Evolutionary conservation across 2,113 vertebrate genomes (phyloP), one percentile per base, ranked within the genome.

Genomic region (Salvelinus sp.): DNA sequence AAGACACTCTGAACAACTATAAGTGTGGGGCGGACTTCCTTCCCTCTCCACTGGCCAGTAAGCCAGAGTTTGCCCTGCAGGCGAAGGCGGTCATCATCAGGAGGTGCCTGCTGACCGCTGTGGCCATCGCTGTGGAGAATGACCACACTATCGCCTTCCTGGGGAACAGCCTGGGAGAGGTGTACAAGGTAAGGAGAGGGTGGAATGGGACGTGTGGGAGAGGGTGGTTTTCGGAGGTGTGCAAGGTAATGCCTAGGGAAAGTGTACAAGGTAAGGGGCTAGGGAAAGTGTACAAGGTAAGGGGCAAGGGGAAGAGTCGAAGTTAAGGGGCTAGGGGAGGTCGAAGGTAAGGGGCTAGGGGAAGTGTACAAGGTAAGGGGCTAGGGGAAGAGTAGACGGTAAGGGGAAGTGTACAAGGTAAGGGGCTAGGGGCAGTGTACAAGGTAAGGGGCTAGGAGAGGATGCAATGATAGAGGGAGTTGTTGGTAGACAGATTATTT

Each of bases 11-110:
- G 1, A 9, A 75, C 38, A 79, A 0, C 1, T 96, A 94, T 85
- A 90, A 69, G 0, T 99, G 97, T 62, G 97, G 97, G 58, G 96
- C 90, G 0, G 97, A 99, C 81, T 96, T 97, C 86, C 92, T 99
- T 78, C 96, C 97, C 0, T 96, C 98, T 28, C 97, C 97, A 0
- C 83, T 98, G 91, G 97, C 96, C 86, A 96, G 95, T 77, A 95
- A 86, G 78, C 73, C 89, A 0, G 85, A 90, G 18, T 91, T 90
- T 4, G 92, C 92, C 72, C 48, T 94, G 13, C 80, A 69, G 1
- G 63, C 88, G 0, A 71, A 81, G 16, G 79, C 86, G 2, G 2
- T 77, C 0, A 27, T 91, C 73, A 70, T 68, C 30, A 83, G 83
- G 20, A 90, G 93, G 66, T 92, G 93, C 79, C 85, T 95, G 73